These are phyloP conservation scores for Elaphurus davidianus DNA, from an alignment of 2,113 vertebrate genomes.

Conservation along the genomic window DNA sequence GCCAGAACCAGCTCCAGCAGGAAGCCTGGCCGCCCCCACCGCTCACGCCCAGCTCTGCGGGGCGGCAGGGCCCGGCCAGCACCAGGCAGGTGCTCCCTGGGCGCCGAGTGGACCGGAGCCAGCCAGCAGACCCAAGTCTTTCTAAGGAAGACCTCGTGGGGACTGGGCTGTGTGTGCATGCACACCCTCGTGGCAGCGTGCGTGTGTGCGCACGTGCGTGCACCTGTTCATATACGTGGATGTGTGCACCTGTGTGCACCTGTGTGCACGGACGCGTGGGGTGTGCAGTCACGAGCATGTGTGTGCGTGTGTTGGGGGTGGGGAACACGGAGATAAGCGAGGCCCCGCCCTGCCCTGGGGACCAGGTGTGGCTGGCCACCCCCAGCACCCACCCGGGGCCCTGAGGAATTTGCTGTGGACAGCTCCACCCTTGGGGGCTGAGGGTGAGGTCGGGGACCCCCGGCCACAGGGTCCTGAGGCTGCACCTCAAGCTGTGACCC, in stretches of 20 bases:
- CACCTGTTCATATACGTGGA: fast-evolving
- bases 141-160: background rate
- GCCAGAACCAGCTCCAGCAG: background rate
- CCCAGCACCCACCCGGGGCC: background rate
- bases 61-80: background rate
- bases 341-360: background rate
- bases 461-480: background rate
- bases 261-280: fast-evolving
- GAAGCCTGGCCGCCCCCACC: fast-evolving
- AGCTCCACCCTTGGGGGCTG: background rate
- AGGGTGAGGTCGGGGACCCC: background rate
- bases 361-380: fast-evolving
- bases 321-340: background rate
- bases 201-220: fast-evolving
- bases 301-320: fast-evolving
- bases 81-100: background rate
- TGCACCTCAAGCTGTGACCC: background rate
- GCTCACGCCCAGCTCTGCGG: fast-evolving
- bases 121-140: background rate
- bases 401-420: background rate
- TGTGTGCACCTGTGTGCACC: fast-evolving
- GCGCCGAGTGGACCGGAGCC: fast-evolving
- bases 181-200: fast-evolving
- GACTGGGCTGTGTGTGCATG: background rate
- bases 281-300: fast-evolving